A percentile compares a stretch with the other conserved stretches of the same genome.
Conservation (phyloP, 2,888 invertebrate species). For the Erebia ligea region DNA sequence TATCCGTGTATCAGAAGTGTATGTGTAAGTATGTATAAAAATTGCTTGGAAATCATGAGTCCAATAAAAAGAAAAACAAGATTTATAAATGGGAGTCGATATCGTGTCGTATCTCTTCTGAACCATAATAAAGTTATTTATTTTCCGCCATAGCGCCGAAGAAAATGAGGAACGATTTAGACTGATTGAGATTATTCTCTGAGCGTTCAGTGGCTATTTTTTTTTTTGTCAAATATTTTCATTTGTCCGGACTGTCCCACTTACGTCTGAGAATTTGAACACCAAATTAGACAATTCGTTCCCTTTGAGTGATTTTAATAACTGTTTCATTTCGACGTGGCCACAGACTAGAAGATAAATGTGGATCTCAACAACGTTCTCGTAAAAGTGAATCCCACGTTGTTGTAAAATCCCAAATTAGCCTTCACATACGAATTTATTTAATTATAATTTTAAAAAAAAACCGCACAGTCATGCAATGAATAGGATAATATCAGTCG, state of each 20-base stretch:
- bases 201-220: conserved; percentile 10
- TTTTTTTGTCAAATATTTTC: conserved; percentile 25
- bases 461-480: too few species aligned
- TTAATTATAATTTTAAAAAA: too few species aligned
- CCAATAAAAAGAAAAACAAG: too few species aligned
- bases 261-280: conserved; percentile 15
- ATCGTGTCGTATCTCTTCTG: background rate
- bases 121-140: conserved; percentile 13
- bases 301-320: conserved; percentile 15
- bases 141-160: conserved; percentile 27
- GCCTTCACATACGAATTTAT: too few species aligned
- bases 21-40: too few species aligned
- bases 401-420: too few species aligned
- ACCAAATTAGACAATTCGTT: conserved; percentile 24
- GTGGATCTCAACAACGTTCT: too few species aligned
- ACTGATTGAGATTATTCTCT: conserved; percentile 10
- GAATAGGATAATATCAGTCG: too few species aligned
- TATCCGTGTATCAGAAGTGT: too few species aligned
- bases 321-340: conserved; percentile 10
- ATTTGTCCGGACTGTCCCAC: conserved; percentile 16
- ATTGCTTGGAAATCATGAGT: too few species aligned
- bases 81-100: background rate
- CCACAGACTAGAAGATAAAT: background rate
- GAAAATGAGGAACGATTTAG: conserved; percentile 27
- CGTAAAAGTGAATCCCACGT: background rate